A percentile compares a stretch with the other conserved stretches of the same genome.
These are phyloP conservation scores for Drosophila pruinosa DNA, from an alignment of 1,140 invertebrate genomes.

Conservation along the genomic window DNA sequence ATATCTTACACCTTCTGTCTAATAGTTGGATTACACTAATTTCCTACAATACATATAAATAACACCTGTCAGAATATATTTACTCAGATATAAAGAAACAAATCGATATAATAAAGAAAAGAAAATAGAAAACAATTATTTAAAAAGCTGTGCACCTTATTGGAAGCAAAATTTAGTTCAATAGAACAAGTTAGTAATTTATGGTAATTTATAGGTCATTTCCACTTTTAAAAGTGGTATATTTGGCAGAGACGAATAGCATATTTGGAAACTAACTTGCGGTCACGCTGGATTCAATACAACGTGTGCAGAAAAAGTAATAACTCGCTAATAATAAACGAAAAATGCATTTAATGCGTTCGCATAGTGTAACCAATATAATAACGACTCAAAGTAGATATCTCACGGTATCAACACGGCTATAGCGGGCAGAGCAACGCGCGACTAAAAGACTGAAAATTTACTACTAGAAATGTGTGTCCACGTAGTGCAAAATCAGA, in stretches of 20 bases:
- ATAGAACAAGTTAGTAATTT: too few relatives aligned
- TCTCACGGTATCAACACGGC: not conserved
- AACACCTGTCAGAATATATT: too few relatives aligned
- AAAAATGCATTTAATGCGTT: constrained; percentile 33
- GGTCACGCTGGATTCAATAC: constrained; percentile 37
- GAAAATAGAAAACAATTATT: too few relatives aligned
- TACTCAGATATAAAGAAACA: too few relatives aligned
- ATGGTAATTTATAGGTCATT: not conserved
- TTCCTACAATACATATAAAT: too few relatives aligned
- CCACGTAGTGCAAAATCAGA: constrained; percentile 77
- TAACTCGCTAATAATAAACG: constrained; percentile 41
- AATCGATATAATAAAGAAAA: too few relatives aligned
- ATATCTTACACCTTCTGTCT: too few relatives aligned
- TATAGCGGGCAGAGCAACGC: not conserved
- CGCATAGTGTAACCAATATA: constrained; percentile 19
- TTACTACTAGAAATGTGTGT: constrained; percentile 44
- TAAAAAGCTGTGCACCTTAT: too few relatives aligned
- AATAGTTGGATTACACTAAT: too few relatives aligned
- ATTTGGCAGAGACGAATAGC: not conserved
- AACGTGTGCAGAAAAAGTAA: constrained; percentile 50
- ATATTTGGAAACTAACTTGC: not conserved
- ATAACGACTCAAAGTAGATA: not conserved
- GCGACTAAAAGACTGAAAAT: constrained; percentile 1
- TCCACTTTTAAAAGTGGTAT: not conserved
- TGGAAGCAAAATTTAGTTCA: too few relatives aligned